Base-by-base conservation (phyloP, 2,888 invertebrate species). In the Meiosimyza platycephala region DNA sequence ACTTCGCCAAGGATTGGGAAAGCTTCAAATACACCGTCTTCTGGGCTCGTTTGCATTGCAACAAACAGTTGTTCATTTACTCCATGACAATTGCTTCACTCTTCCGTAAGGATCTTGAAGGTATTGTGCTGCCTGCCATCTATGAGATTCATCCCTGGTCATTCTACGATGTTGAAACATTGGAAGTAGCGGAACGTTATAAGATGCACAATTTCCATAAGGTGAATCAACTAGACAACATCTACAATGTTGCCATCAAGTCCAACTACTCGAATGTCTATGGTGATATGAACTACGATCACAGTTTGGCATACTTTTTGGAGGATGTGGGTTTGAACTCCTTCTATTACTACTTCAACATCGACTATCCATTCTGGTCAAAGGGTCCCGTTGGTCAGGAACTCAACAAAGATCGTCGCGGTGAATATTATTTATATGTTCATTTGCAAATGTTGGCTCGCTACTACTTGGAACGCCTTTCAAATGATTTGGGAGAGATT, bases 301-400 rank as follows among this genome's bases (percentile, higher is more conserved):
- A 93, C 81, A 87, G 88, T 33, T 80, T 94, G 74, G 88, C 89
- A 62, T 95, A 95, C 86, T 94, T 92, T 88, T 90, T 91, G 22
- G 94, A 94, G 84, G 95, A 95, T 83, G 88, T 94, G 68, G 94
- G 93, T 76, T 88, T 94, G 15, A 94, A 93, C 86, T 87, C 91
- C 15, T 93, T 91, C 88, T 92, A 92, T 88, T 92, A 91, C 87
- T 90, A 92, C 85, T 88, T 89, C 85, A 90, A 91, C 82, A 88
- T 92, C 84, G 90, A 91, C 83, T 92, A 91, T 84, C 94, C 94
- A 6, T 90, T 88, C 88, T 93, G 92, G 92, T 89, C 92, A 89
- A 88, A 89, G 74, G 90, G 91, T 60, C 80, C 83, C 12, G 85
- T 87, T 51, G 85, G 81, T 15, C 79, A 80, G 2, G 74, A 84